Percentiles rank a stretch among this genome's conserved stretches.
These are phyloP conservation scores for Erebia aethiops DNA, from an alignment of 2,888 invertebrate genomes.

Conservation along the genomic window DNA sequence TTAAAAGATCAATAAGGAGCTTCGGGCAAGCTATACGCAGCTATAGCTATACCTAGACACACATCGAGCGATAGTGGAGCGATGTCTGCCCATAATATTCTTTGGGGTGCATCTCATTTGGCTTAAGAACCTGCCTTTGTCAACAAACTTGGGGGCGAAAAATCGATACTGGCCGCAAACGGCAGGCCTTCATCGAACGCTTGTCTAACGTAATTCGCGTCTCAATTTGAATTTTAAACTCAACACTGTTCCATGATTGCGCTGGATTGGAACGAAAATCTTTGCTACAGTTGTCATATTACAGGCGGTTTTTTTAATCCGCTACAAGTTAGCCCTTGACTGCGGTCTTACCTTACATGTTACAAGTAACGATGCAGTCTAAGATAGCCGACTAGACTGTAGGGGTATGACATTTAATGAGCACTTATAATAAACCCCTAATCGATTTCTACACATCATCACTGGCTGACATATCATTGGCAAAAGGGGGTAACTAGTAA, in stretches of 20 bases:
- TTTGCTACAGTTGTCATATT: too few species aligned
- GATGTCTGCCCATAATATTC: conserved; percentile 83
- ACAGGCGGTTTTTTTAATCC: too few species aligned
- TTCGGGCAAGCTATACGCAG: conserved; percentile 42
- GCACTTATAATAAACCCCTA: too few species aligned
- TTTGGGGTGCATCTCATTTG: conserved; percentile 84
- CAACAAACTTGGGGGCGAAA: conserved; percentile 80
- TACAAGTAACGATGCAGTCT: too few species aligned
- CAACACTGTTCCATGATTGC: conserved; percentile 7
- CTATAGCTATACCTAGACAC: conserved; percentile 40
- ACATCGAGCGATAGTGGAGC: conserved; percentile 59
- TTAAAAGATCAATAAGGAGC: conserved; percentile 49
- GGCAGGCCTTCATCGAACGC: conserved; percentile 63
- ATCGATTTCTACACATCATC: too few species aligned
- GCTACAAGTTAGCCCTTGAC: too few species aligned
- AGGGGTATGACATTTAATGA: too few species aligned
- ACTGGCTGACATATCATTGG: too few species aligned
- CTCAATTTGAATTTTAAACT: conserved; percentile 56
- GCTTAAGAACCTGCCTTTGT: conserved; percentile 83
- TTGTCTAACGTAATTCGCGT: conserved; percentile 66
- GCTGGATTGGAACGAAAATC: not conserved
- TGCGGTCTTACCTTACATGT: too few species aligned
- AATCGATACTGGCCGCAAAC: conserved; percentile 78
- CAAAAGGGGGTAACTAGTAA: too few species aligned
- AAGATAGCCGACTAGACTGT: too few species aligned